These are phyloP conservation scores for Cryptomyrus ogoouensis DNA, from an alignment of 2,113 vertebrate species.

Conservation along the genomic window DNA sequence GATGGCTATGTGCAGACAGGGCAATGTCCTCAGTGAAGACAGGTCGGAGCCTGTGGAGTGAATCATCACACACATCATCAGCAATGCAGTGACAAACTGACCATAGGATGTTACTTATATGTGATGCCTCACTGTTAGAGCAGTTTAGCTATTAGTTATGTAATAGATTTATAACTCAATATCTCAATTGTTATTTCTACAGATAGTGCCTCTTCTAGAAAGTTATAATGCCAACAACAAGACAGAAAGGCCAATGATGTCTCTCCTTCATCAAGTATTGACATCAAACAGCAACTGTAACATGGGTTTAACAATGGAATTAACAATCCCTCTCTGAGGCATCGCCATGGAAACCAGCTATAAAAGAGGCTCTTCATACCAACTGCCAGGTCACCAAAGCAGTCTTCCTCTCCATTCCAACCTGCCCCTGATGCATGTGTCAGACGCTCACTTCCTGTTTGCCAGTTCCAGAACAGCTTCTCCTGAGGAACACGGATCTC, in stretches of 20 bases:
- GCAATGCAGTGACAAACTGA: not conserved
- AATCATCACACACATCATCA: not conserved
- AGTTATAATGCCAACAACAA: not conserved
- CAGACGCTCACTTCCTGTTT: not conserved
- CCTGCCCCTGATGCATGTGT: not conserved
- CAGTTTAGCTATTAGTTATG: not conserved
- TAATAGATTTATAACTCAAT: not conserved
- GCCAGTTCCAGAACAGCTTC: not conserved
- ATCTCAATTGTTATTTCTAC: not conserved
- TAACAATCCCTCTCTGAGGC: not conserved
- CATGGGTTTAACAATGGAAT: not conserved
- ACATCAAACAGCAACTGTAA: not conserved
- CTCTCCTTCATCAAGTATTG: not conserved
- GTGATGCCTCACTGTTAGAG: not conserved
- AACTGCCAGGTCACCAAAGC: not conserved
- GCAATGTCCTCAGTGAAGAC: not conserved
- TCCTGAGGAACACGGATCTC: not conserved
- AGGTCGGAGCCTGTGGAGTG: not conserved
- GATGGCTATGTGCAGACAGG: not conserved
- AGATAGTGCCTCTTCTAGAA: not conserved
- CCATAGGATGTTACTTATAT: not conserved
- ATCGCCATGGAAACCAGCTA: not conserved
- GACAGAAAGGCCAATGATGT: not conserved
- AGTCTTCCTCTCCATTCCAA: not conserved
- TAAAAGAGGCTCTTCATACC: not conserved